Conservation (phyloP, 53 echinoderm and acorn worm species). For the Temnopleurus reevesii region DNA sequence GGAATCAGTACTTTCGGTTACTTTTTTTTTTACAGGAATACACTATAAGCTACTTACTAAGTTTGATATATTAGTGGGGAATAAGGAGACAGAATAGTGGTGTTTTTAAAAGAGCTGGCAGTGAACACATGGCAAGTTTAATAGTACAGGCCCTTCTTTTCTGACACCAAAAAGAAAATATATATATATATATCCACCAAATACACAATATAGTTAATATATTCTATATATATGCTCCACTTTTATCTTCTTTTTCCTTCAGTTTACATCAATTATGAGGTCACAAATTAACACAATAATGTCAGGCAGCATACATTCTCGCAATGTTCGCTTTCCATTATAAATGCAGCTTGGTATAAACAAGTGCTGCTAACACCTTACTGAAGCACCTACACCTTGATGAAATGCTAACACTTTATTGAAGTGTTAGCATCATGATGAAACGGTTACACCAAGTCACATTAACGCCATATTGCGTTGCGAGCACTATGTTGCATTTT, state of each 20-base stretch:
- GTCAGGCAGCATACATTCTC: constrained; percentile 30
- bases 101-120: constrained; percentile 38
- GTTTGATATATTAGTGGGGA: not conserved
- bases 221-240: constrained; percentile 52
- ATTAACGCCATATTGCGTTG: too few relatives aligned
- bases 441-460: too few relatives aligned
- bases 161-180: not conserved
- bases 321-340: not conserved
- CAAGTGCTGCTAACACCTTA: too few relatives aligned
- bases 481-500: too few relatives aligned
- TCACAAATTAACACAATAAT: constrained; percentile 41
- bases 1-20: constrained; percentile 23
- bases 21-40: constrained; percentile 14
- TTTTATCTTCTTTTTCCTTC: constrained; percentile 1
- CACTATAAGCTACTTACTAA: constrained; percentile 9
- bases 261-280: constrained; percentile 6
- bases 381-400: too few relatives aligned
- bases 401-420: too few relatives aligned
- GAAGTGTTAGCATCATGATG: too few relatives aligned
- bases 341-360: not conserved
- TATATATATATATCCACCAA: constrained; percentile 47
- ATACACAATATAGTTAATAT: constrained; percentile 62
- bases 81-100: not conserved
- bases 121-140: constrained; percentile 58
- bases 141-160: constrained; percentile 23